These are phyloP conservation scores for Drosophila lacicola DNA, from an alignment of 2,888 invertebrate genomes.

Conservation along the genomic window DNA sequence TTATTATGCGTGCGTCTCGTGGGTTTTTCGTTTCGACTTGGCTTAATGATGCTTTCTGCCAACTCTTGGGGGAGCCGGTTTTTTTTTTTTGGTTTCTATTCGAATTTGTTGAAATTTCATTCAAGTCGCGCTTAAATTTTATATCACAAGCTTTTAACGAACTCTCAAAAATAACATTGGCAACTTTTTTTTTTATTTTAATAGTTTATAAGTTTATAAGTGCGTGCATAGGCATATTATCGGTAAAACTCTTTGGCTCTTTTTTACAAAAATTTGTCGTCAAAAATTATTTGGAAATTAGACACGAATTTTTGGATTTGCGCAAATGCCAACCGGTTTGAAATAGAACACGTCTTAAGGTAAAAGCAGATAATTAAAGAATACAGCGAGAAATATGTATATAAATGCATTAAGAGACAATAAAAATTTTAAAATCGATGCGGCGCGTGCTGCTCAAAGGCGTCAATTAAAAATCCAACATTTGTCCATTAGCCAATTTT, in stretches of 20 bases:
- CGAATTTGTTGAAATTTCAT: conserved; percentile 50
- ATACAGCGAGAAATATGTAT: conserved; percentile 29
- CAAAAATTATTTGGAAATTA: conserved; percentile 20
- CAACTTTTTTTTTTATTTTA: conserved; percentile 18
- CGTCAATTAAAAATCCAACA: conserved; percentile 67
- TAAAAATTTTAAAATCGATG: conserved; percentile 39
- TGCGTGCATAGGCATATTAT: conserved; percentile 28
- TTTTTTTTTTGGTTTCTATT: conserved; percentile 24
- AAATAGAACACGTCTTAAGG: conserved; percentile 50
- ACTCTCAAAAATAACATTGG: conserved; percentile 36
- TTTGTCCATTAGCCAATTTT: conserved; percentile 61
- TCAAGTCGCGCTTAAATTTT: conserved; percentile 33
- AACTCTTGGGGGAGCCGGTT: conserved; percentile 46
- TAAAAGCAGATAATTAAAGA: conserved; percentile 24
- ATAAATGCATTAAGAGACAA: conserved; percentile 33
- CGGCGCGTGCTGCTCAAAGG: conserved; percentile 75
- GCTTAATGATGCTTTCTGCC: conserved; percentile 45
- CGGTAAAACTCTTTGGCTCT: not conserved
- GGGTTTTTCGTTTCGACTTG: conserved; percentile 30
- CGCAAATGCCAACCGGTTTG: conserved; percentile 53
- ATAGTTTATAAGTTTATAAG: conserved; percentile 52
- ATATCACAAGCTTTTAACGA: conserved; percentile 30
- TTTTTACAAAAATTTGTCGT: conserved; percentile 3
- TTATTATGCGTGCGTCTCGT: conserved; percentile 37
- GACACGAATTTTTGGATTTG: conserved; percentile 9